phyloP scores from a whole-genome alignment of 2,113 vertebrate genomes.

The Caretta caretta region DNA sequence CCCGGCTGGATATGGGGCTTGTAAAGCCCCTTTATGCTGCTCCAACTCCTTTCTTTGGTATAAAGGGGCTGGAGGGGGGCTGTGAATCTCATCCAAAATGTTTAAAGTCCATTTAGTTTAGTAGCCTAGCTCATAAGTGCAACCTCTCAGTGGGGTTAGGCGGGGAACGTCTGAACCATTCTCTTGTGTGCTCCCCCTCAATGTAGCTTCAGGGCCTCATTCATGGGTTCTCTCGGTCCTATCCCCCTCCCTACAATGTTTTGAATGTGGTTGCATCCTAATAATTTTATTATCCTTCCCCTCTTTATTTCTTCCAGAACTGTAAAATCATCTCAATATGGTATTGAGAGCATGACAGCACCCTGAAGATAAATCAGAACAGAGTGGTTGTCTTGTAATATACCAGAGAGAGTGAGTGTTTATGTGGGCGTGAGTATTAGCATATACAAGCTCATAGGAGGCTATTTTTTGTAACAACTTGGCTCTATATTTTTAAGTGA shows the following conservation, averaged over 20 bases:
- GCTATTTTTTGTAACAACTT: no score
- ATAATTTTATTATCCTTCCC: neutral
- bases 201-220: neutral
- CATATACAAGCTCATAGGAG: neutral
- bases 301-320: neutral
- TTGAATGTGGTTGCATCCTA: neutral
- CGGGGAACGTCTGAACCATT: neutral
- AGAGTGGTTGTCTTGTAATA: neutral
- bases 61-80: neutral
- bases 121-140: neutral
- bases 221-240: neutral
- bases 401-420: neutral
- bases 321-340: neutral
- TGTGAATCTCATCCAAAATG: neutral
- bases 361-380: neutral
- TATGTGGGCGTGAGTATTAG: rapidly evolving
- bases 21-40: neutral
- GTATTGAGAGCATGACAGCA: neutral
- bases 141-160: neutral
- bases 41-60: neutral
- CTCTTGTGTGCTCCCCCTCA: neutral
- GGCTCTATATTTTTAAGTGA: neutral
- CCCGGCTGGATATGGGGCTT: neutral
- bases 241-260: neutral
- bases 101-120: neutral